phyloP scores from a whole-genome alignment of 2,113 vertebrate species.

The Cyanoramphus novaezelandiae region DNA sequence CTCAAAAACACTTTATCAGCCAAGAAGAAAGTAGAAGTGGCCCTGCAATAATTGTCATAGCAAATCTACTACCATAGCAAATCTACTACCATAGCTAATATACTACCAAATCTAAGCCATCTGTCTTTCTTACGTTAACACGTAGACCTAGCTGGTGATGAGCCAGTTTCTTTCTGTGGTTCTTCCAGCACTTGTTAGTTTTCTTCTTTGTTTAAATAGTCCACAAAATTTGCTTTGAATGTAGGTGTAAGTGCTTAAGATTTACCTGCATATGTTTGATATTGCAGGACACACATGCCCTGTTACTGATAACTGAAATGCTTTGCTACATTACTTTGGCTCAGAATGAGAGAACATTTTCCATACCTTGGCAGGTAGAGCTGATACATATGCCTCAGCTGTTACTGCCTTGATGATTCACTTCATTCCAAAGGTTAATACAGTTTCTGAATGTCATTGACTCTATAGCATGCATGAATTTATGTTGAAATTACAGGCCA shows the following conservation, averaged over 20 bases:
- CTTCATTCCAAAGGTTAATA: slow-evolving; percentile 22
- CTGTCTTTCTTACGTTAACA: neutral
- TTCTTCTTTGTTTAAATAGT: neutral
- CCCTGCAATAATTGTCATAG: neutral
- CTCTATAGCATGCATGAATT: neutral
- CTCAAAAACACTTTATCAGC: neutral
- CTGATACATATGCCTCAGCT: neutral
- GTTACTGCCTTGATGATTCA: slow-evolving; percentile 6
- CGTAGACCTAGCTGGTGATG: neutral
- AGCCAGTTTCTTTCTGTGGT: neutral
- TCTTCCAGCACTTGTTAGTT: neutral
- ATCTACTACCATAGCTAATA: neutral
- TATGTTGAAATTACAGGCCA: neutral
- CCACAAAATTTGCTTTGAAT: neutral
- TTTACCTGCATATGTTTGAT: neutral
- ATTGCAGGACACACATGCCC: neutral
- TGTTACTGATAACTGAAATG: neutral
- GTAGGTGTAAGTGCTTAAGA: neutral
- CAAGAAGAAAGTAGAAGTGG: neutral
- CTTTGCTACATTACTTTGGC: neutral
- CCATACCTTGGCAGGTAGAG: neutral
- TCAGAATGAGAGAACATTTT: neutral
- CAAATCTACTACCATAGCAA: neutral
- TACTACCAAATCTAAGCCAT: neutral
- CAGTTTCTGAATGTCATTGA: slow-evolving; percentile 15